Percentiles rank a stretch among this genome's conserved stretches.
Conservation (phyloP, 2,113 vertebrate species). For the Prunella himalayana region DNA sequence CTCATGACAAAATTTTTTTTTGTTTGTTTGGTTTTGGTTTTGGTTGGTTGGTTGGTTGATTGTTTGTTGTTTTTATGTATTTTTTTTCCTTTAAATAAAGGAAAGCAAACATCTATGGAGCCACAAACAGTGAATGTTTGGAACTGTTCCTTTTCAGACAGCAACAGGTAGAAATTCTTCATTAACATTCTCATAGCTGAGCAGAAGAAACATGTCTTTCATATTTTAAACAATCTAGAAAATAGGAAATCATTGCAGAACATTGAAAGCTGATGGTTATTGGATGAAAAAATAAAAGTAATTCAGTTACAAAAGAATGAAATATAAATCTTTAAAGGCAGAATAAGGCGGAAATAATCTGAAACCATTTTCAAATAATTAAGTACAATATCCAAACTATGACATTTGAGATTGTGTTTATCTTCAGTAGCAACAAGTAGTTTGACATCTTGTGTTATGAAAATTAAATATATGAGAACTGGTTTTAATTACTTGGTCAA, state of each 20-base stretch:
- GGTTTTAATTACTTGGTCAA: not conserved
- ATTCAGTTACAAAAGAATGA: not conserved
- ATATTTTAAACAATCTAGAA: not conserved
- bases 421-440: not conserved
- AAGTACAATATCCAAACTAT: not conserved
- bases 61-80: not conserved
- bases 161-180: not conserved
- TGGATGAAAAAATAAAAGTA: not conserved
- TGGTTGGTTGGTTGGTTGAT: not conserved
- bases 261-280: not conserved
- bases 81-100: not conserved
- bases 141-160: not conserved
- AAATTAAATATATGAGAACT: not conserved
- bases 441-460: not conserved
- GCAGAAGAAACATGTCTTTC: not conserved
- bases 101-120: not conserved
- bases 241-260: not conserved
- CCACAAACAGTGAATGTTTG: not conserved
- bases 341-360: not conserved
- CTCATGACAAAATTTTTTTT: not conserved
- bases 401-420: not conserved
- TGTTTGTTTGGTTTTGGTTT: not conserved
- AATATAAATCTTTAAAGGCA: not conserved
- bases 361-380: not conserved
- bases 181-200: not conserved